Evolutionary conservation across 1,140 invertebrate genomes (phyloP).

Genomic region (Neodiprion pinetum): DNA sequence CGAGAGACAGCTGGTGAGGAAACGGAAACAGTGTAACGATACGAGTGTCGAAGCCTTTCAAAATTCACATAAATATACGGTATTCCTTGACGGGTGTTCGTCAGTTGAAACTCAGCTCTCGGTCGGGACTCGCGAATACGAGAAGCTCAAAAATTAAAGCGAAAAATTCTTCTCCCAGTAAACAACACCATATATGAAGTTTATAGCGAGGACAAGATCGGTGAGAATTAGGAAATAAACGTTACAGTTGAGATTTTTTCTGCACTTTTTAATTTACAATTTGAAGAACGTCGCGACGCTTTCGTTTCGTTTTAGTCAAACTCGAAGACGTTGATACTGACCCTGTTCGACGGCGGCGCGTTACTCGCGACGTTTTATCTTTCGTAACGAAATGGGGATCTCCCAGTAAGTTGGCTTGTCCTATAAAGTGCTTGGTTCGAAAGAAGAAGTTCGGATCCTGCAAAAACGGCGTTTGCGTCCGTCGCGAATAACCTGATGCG

Average conservation of each 20-base stretch:
- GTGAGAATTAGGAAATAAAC: background rate
- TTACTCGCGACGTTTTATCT: constrained; percentile 43
- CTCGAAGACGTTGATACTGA: constrained; percentile 9
- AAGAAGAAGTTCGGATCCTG: constrained; percentile 41
- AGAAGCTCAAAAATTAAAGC: too few species aligned
- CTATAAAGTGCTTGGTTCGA: constrained; percentile 35
- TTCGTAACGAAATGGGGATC: constrained; percentile 30
- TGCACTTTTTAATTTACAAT: background rate
- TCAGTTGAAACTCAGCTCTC: too few species aligned
- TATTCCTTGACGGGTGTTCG: too few species aligned
- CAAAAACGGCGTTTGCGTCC: constrained; percentile 37
- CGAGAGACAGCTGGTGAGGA: too few species aligned
- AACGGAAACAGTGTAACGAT: too few species aligned
- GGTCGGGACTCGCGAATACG: too few species aligned
- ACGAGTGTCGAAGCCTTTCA: too few species aligned
- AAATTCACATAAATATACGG: too few species aligned
- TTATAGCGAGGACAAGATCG: background rate
- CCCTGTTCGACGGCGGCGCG: constrained; percentile 19
- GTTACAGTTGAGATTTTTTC: background rate
- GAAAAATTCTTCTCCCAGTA: too few species aligned
- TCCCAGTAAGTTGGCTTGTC: constrained; percentile 40
- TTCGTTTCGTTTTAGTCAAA: background rate
- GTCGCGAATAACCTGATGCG: constrained; percentile 18
- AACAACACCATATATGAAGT: too few species aligned
- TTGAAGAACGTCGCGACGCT: background rate